phyloP scores from a whole-genome alignment of 2,797 vertebrate genomes.

The Chelmon rostratus region DNA sequence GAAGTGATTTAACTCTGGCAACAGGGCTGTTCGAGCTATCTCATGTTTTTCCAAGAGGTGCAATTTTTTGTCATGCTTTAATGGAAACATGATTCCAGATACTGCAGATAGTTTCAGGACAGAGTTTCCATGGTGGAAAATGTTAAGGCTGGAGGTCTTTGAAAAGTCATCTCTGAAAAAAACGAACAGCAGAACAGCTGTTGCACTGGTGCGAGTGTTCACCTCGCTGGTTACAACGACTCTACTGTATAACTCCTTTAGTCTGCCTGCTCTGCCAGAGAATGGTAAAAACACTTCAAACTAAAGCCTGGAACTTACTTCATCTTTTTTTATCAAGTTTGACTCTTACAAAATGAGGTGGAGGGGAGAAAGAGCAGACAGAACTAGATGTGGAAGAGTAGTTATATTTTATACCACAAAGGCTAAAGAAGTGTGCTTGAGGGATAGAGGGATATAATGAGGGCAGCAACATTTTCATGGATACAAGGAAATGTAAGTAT shows the following conservation, averaged over 20 bases:
- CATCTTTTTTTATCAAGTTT: not conserved
- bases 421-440: not conserved
- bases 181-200: conserved; percentile 23
- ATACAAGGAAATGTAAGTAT: not conserved
- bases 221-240: conserved; percentile 1
- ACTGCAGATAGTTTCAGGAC: conserved; percentile 27
- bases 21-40: conserved; percentile 21
- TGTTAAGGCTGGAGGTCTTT: conserved; percentile 26
- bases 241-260: conserved; percentile 27
- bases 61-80: conserved; percentile 24
- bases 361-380: no score
- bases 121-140: conserved; percentile 45
- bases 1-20: conserved; percentile 54
- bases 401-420: not conserved
- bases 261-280: not conserved
- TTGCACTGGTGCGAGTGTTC: conserved; percentile 7
- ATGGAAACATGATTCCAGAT: conserved; percentile 41
- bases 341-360: not conserved
- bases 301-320: not conserved
- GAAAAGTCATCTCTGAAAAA: conserved; percentile 7
- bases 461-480: not conserved
- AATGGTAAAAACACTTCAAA: not conserved
- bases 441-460: not conserved
- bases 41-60: conserved; percentile 48
- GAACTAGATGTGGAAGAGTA: not conserved